Evolutionary conservation across 2,888 invertebrate species (phyloP).

Genomic region (Miltochrista miniata): DNA sequence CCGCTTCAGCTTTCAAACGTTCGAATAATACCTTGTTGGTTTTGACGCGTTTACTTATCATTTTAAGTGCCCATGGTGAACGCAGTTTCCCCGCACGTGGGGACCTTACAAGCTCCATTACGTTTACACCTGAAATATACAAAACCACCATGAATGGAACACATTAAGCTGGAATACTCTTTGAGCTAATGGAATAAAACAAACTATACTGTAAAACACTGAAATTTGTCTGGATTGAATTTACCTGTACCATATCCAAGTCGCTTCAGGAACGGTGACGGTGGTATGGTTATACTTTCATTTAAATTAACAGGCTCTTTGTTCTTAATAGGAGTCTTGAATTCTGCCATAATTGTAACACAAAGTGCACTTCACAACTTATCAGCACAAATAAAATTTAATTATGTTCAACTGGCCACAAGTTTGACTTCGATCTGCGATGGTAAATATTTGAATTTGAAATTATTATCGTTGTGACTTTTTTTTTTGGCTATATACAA

Average conservation of each 20-base stretch:
- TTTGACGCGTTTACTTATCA: conserved; percentile 82
- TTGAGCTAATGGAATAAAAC: neutral
- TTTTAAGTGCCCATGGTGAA: conserved; percentile 95
- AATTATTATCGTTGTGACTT: too few relatives aligned
- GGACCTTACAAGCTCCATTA: conserved; percentile 89
- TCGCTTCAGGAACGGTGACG: conserved; percentile 88
- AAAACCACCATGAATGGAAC: too few relatives aligned
- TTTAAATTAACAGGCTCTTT: conserved; percentile 37
- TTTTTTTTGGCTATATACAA: too few relatives aligned
- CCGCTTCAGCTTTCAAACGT: conserved; percentile 88
- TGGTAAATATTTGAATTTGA: too few relatives aligned
- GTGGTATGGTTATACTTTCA: conserved; percentile 83
- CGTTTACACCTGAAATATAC: conserved; percentile 86
- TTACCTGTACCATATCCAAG: conserved; percentile 91
- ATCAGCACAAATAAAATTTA: neutral
- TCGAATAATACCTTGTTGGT: conserved; percentile 72
- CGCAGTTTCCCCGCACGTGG: conserved; percentile 86
- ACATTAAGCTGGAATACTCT: neutral
- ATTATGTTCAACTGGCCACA: too few relatives aligned
- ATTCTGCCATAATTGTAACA: conserved; percentile 54
- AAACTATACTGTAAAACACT: neutral
- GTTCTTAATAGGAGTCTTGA: conserved; percentile 71
- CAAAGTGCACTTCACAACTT: neutral
- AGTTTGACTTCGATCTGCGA: too few relatives aligned
- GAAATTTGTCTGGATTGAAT: too few relatives aligned